phyloP scores from a whole-genome alignment of 2,888 invertebrate species.

The Yponomeuta malinellus region DNA sequence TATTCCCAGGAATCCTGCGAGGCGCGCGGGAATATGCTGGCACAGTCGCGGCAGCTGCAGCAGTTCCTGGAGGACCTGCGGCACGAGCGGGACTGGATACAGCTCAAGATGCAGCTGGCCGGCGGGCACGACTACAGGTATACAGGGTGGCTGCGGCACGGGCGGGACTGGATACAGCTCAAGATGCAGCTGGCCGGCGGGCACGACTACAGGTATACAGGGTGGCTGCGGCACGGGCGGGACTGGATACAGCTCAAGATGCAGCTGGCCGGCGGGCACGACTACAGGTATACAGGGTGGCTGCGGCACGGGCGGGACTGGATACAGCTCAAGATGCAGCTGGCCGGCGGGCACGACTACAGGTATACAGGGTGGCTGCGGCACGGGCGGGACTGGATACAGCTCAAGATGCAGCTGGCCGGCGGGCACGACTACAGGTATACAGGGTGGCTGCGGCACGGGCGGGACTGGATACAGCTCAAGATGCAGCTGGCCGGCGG shows the following conservation, averaged over 20 bases:
- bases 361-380: too few species aligned
- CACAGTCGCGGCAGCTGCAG: constrained; percentile 92
- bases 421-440: too few species aligned
- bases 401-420: too few species aligned
- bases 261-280: constrained; percentile 72
- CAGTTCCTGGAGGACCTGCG: constrained; percentile 91
- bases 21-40: constrained; percentile 82
- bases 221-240: constrained; percentile 84
- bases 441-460: constrained; percentile 78
- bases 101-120: constrained; percentile 94
- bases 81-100: constrained; percentile 94
- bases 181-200: constrained; percentile 84
- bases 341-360: constrained; percentile 35
- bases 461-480: constrained; percentile 93
- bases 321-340: constrained; percentile 79
- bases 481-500: constrained; percentile 95
- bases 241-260: constrained; percentile 96
- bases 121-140: constrained; percentile 90
- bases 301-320: constrained; percentile 93
- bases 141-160: constrained; percentile 79
- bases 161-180: constrained; percentile 93
- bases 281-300: too few species aligned
- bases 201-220: too few species aligned
- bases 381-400: too few species aligned
- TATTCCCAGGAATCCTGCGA: constrained; percentile 68